These are phyloP conservation scores for Siphamia tubifer DNA, from an alignment of 2,113 vertebrate genomes.

Conservation along the genomic window DNA sequence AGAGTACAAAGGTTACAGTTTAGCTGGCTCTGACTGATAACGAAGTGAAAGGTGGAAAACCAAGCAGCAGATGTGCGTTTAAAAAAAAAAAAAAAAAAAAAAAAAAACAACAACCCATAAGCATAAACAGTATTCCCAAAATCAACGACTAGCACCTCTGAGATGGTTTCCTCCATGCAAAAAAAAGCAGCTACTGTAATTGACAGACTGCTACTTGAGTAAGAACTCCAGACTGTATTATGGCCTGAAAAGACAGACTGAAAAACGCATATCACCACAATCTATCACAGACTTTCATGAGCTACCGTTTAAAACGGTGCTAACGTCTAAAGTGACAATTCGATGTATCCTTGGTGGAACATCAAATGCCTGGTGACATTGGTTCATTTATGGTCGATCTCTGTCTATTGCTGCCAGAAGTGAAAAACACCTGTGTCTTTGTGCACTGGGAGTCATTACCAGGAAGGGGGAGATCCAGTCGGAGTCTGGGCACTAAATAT, in stretches of 20 bases:
- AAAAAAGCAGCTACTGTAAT: slow-evolving; percentile 32
- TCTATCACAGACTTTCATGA: slow-evolving; percentile 28
- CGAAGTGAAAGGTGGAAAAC: slow-evolving; percentile 32
- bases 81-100: not conserved
- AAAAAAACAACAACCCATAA: too few species aligned
- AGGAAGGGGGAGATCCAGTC: slow-evolving; percentile 26
- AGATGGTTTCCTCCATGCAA: slow-evolving; percentile 52
- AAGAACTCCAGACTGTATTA: not conserved
- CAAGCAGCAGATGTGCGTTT: slow-evolving; percentile 17
- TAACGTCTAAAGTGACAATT: slow-evolving; percentile 11
- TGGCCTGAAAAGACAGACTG: slow-evolving; percentile 4
- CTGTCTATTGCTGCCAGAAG: not conserved
- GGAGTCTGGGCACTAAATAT: slow-evolving; percentile 23
- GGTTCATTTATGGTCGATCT: slow-evolving; percentile 5
- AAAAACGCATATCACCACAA: slow-evolving; percentile 16
- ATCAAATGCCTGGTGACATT: slow-evolving; percentile 9
- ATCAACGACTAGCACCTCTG: slow-evolving; percentile 26
- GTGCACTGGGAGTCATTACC: slow-evolving; percentile 28
- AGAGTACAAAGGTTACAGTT: slow-evolving; percentile 23
- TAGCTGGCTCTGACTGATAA: slow-evolving; percentile 32
- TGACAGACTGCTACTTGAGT: slow-evolving; percentile 7
- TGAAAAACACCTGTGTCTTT: slow-evolving; percentile 39
- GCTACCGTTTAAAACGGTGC: slow-evolving; percentile 12
- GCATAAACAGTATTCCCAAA: slow-evolving; percentile 39
- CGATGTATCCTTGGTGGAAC: slow-evolving; percentile 17